A percentile compares a stretch with the other conserved stretches of the same genome.
phyloP scores from a whole-genome alignment of 2,113 vertebrate genomes.

The Odontophorus gujanensis region DNA sequence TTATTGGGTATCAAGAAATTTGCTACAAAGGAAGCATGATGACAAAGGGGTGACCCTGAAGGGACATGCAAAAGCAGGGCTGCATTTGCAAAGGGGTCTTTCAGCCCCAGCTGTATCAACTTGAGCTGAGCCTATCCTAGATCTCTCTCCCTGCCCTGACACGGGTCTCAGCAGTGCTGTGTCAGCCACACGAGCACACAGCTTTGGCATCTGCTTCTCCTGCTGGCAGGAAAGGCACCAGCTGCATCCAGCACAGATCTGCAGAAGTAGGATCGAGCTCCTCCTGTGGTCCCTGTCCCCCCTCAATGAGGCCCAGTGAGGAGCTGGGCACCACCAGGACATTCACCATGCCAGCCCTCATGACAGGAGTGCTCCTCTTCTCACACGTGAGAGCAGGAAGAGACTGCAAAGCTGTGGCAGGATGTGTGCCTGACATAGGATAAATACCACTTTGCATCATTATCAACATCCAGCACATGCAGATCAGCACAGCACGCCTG shows the following conservation, averaged over 20 bases:
- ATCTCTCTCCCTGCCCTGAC: too few species aligned
- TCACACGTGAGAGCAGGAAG: neutral
- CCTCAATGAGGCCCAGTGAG: neutral
- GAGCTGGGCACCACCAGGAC: neutral
- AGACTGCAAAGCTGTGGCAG: neutral
- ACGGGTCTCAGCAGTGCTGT: neutral
- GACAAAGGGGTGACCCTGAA: neutral
- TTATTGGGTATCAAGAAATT: rapidly evolving
- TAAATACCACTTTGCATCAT: neutral
- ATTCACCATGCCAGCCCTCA: neutral
- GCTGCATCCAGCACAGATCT: neutral
- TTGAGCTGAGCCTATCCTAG: rapidly evolving
- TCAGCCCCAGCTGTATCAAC: rapidly evolving
- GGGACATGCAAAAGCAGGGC: neutral
- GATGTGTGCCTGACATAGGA: neutral
- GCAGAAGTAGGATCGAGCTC: neutral
- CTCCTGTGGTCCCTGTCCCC: neutral
- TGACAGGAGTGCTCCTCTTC: neutral
- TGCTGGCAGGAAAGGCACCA: neutral
- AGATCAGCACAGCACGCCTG: neutral
- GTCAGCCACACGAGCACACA: neutral
- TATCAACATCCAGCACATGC: neutral
- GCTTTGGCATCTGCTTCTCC: neutral
- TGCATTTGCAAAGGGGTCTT: rapidly evolving
- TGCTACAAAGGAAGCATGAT: rapidly evolving